Percentiles rank a stretch among this genome's conserved stretches.
Evolutionary conservation across 2,113 vertebrate genomes (phyloP).

Genomic region (Coturnix japonica): DNA sequence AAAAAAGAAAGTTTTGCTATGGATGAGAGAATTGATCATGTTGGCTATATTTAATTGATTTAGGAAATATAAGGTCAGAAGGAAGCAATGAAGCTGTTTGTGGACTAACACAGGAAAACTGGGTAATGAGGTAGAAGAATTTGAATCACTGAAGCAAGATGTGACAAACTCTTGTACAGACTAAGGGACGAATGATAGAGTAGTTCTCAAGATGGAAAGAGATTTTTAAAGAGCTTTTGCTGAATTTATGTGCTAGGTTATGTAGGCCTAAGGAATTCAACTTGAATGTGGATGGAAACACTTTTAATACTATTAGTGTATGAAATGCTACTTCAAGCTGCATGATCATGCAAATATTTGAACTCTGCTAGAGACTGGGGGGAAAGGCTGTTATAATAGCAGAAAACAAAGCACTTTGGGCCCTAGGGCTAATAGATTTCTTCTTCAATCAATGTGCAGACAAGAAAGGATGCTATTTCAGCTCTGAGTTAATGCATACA

Average conservation of each 20-base stretch:
- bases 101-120: not conserved
- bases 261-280: not conserved
- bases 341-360: not conserved
- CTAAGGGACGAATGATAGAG: not conserved
- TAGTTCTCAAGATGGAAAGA: not conserved
- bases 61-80: not conserved
- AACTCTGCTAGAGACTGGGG: not conserved
- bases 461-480: not conserved
- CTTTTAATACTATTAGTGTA: not conserved
- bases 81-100: not conserved
- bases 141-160: not conserved
- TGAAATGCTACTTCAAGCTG: not conserved
- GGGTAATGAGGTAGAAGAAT: constrained; percentile 1
- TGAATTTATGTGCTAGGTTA: not conserved
- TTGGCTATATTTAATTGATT: not conserved
- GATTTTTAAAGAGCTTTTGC: not conserved
- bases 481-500: not conserved
- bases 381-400: not conserved
- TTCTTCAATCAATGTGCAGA: not conserved
- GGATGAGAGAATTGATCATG: not conserved
- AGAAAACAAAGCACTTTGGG: not conserved
- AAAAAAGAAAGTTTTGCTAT: not conserved
- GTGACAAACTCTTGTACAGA: not conserved
- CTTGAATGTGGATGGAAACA: not conserved
- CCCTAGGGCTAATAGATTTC: not conserved